A percentile compares a stretch with the other conserved stretches of the same genome.
Conservation (phyloP, 1,140 invertebrate species). For the Pollicipes pollicipes region DNA sequence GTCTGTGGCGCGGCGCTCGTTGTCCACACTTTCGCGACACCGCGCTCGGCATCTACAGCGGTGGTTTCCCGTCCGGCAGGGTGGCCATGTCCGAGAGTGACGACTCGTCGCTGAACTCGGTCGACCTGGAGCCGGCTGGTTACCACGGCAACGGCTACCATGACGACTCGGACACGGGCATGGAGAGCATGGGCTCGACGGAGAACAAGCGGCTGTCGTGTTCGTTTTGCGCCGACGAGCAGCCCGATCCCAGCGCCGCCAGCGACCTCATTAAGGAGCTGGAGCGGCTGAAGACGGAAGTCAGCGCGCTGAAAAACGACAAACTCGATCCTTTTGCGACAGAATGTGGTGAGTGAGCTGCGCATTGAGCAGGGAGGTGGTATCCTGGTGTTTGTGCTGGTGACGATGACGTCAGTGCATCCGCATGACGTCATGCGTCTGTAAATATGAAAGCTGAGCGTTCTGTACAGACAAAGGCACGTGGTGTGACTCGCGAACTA, state of each 20-base stretch:
- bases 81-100: constrained; percentile 44
- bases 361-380: too few species aligned
- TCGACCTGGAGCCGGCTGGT: constrained; percentile 32
- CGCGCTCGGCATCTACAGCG: too few species aligned
- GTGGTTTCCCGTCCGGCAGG: too few species aligned
- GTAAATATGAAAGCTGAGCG: too few species aligned
- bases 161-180: constrained; percentile 75
- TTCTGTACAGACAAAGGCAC: too few species aligned
- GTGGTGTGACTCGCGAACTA: too few species aligned
- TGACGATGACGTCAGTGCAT: too few species aligned
- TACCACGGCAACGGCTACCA: constrained; percentile 31
- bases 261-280: constrained; percentile 16
- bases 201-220: constrained; percentile 21
- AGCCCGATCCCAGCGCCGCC: constrained; percentile 12
- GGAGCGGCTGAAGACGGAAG: constrained; percentile 56
- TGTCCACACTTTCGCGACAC: too few species aligned
- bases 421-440: too few species aligned
- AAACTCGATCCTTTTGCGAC: constrained; percentile 74
- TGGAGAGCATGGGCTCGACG: constrained; percentile 76
- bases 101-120: constrained; percentile 51
- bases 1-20: too few species aligned
- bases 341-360: constrained; percentile 67
- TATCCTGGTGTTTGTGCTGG: too few species aligned
- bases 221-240: constrained; percentile 25
- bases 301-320: constrained; percentile 76